phyloP scores from a whole-genome alignment of 2,113 vertebrate genomes.

The Mixornis gularis region DNA sequence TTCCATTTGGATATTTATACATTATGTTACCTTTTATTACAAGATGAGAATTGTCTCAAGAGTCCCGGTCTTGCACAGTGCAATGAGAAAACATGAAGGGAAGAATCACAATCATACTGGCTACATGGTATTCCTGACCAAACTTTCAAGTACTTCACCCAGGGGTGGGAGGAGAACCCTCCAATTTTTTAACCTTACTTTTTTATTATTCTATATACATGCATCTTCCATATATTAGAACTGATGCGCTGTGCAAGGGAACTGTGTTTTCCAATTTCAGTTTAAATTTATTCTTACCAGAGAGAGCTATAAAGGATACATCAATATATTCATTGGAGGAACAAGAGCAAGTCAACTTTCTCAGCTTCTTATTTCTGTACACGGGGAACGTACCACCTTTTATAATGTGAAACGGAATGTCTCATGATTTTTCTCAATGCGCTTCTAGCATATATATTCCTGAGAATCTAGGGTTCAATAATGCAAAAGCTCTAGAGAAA shows the following conservation, averaged over 20 bases:
- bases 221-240: not conserved
- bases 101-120: not conserved
- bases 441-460: not conserved
- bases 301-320: slow-evolving; percentile 9
- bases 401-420: slow-evolving; percentile 3
- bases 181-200: not conserved
- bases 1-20: not conserved
- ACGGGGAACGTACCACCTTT: not conserved
- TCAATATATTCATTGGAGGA: not conserved
- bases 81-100: not conserved
- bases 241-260: not conserved
- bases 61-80: not conserved
- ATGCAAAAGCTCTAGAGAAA: slow-evolving; percentile 13
- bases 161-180: not conserved
- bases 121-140: not conserved
- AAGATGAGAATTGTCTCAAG: not conserved
- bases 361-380: not conserved
- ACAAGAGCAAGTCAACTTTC: not conserved
- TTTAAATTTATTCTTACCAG: slow-evolving; percentile 34
- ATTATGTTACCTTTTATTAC: not conserved
- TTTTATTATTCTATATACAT: not conserved
- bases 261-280: slow-evolving; percentile 16
- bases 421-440: slow-evolving; percentile 21
- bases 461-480: not conserved
- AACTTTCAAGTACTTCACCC: not conserved